Evolutionary conservation across 2,888 invertebrate species (phyloP), one percentile per base, ranked within the genome.

Genomic region (Sarcophaga rosellei): DNA sequence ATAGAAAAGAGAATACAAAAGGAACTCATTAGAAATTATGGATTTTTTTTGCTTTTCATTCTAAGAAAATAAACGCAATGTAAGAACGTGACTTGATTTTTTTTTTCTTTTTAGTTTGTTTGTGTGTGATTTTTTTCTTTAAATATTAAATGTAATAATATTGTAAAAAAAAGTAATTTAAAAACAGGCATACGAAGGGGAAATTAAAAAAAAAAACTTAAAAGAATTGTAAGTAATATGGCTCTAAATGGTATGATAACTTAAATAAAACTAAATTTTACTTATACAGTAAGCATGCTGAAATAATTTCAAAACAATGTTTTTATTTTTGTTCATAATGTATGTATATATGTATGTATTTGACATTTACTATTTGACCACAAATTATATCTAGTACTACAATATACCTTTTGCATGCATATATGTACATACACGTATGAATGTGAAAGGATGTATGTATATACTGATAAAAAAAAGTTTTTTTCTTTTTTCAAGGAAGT

Each of bases 11-110:
- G 63, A 69, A 12, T 65, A 5, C 47, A 11, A 65, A 5, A 62
- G 35, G 35, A 61, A 68, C 23, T 47, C 53, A 77, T 78, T 78
- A 78, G 35, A 78, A 69, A 70, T 23, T 70, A 85, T 82, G 70
- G 75, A 76, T 79, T 66, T 65, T 77, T 62, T 57, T 44, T n/a
- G n/a, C 53, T 6, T 47, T 21, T 17, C n/a, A 6, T 12, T 44
- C 59, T 20, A 59, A 23, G 10, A 25, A 73, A 85, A 74, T 35
- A 77, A 72, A 70, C 5, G 74, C 25, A 59, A 47, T 65, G 63
- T 53, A 61, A 61, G 61, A 21, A 63, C 17, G 57, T 53, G 53
- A 62, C 23, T 74, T 59, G 44, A 57, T 62, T 21, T 15, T 25
- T 76, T 66, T 25, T 25, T 5, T 25, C 3, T 25, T 6, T 25